Conservation (phyloP, 30 jellyfish, hydroid and myxozoan species). For the Rhopilema esculentum region DNA sequence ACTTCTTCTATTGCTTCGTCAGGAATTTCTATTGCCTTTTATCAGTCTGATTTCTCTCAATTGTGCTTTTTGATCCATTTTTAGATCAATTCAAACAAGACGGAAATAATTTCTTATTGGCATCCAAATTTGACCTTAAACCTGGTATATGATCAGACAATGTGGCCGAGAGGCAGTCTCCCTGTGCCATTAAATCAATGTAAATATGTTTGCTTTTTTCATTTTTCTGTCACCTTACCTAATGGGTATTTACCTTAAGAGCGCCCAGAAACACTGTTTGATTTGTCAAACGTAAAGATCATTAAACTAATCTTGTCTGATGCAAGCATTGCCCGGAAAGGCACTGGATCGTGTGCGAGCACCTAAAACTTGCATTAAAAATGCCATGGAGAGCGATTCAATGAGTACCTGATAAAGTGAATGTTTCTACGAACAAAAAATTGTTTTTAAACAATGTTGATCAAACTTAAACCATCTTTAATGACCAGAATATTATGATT, state of each 20-base stretch:
- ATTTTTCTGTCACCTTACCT: not conserved
- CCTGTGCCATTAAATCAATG: constrained; percentile 95
- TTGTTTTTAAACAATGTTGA: no score
- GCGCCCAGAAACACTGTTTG: not conserved
- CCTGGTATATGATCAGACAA: constrained; percentile 92
- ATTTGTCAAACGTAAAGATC: not conserved
- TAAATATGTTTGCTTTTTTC: constrained; percentile 7
- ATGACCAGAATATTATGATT: no score
- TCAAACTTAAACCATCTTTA: no score
- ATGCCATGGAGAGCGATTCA: no score
- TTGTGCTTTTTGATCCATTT: not conserved
- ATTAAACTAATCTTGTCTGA: not conserved
- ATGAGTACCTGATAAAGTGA: no score
- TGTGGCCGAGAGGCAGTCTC: constrained; percentile 88
- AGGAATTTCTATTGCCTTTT: no score
- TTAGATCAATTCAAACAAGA: constrained; percentile 45
- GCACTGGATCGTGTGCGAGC: not conserved
- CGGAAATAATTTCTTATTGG: constrained; percentile 93
- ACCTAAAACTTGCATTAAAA: no score
- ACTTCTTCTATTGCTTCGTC: no score
- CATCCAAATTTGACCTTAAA: constrained; percentile 94
- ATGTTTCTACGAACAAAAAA: no score
- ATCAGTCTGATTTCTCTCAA: no score
- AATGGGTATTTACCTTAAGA: not conserved
- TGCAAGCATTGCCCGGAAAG: not conserved